Evolutionary conservation across 2,888 invertebrate genomes (phyloP), one percentile per base, ranked within the genome.

Genomic region (Poecilobothrus nobilitatus): DNA sequence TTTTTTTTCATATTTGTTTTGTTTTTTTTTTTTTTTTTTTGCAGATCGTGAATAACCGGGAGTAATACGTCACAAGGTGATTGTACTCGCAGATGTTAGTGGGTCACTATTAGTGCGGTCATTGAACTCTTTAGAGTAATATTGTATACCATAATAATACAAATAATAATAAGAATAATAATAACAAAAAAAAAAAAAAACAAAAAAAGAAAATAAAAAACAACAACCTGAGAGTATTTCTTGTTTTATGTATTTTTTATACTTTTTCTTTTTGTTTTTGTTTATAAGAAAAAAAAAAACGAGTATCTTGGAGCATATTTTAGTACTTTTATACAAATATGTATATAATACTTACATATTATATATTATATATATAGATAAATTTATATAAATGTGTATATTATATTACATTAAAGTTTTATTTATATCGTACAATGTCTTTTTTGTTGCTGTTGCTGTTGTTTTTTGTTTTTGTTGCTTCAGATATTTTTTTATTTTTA

Each of bases 71-170:
- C 81, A 81, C 78, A 77, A 77, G 81, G 81, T 81, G 80, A 81
- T 79, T 78, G 81, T 78, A 81, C 81, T 81, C 78, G 80, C 81
- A 79, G 81, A 81, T 81, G 81, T 81, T 81, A 81, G 81, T 81
- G 81, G 81, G 81, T 81, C 81, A 81, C 81, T 79, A 79, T 80
- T 80, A 79, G 81, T 79, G 76, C 80, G 81, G 81, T 81, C 81
- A 78, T 78, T 79, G 79, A 81, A 79, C 81, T 80, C 77, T 78
- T 79, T 77, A 74, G 78, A 77, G 27, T 77, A 76, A 78, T 79
- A 78, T 53, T 53, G 53, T 53, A 15, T 53, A 53, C 53, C 53
- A 53, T 53, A 53, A 53, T 53, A 53, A 27, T 27, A 27, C 27
- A 27, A 27, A 27, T 27, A 27, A 27, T 27, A 27, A 27, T 27